These are phyloP conservation scores for Geophilus truncorum DNA, from an alignment of 2,888 invertebrate species.

Conservation along the genomic window DNA sequence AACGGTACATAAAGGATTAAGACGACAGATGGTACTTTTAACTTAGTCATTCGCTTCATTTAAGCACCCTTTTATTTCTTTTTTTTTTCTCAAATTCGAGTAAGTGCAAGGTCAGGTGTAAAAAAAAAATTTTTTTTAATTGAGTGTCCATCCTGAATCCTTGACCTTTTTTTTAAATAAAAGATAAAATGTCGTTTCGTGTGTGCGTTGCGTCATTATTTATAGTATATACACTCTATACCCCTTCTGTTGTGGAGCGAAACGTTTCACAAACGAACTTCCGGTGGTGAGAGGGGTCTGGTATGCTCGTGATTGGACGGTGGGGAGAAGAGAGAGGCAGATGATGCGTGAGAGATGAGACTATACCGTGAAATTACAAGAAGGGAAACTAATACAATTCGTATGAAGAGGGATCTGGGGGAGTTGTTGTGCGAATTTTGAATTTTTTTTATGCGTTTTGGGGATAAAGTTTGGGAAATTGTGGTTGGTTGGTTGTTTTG, in stretches of 20 bases:
- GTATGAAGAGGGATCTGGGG: neutral
- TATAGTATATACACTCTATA: no score
- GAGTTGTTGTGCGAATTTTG: neutral
- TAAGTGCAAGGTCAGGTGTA: conserved; percentile 2
- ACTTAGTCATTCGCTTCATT: conserved; percentile 15
- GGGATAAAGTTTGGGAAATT: neutral
- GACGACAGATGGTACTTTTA: neutral
- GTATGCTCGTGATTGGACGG: neutral
- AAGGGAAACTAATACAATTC: conserved; percentile 19
- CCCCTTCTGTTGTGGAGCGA: neutral
- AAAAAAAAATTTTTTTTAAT: neutral
- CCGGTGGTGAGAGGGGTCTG: neutral
- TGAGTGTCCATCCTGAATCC: conserved; percentile 17
- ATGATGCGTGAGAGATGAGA: conserved; percentile 22
- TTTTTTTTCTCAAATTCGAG: neutral
- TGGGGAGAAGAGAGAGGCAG: neutral
- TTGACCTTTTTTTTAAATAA: conserved; percentile 3
- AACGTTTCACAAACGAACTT: neutral
- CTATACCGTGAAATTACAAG: conserved; percentile 9
- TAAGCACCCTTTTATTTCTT: neutral
- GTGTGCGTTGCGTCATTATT: neutral
- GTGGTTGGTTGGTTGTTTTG: neutral
- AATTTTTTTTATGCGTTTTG: neutral
- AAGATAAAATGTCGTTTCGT: neutral
- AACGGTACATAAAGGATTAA: neutral